Evolutionary conservation across 2,113 vertebrate species (phyloP).

Genomic region (Diphyllodes magnificus): DNA sequence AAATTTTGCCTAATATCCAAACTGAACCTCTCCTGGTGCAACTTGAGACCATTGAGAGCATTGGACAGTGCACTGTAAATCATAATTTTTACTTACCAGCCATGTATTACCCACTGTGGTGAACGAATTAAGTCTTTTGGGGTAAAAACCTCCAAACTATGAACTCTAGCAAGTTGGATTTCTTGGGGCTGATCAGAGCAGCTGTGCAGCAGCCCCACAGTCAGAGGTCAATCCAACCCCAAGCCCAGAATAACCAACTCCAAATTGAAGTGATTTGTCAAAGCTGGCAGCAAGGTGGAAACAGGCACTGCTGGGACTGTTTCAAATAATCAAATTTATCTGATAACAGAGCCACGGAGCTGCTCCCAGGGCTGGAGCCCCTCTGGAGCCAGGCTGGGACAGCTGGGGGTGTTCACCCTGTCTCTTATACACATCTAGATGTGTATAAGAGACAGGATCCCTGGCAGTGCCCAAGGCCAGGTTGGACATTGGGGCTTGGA

Average conservation of each 20-base stretch:
- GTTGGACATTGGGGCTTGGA: too few relatives aligned
- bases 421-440: too few relatives aligned
- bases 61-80: background rate
- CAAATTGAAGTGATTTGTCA: background rate
- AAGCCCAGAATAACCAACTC: background rate
- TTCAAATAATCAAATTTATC: too few relatives aligned
- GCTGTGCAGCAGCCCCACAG: background rate
- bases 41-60: background rate
- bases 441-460: too few relatives aligned
- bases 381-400: background rate
- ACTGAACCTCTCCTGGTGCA: background rate
- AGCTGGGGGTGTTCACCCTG: background rate
- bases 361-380: background rate
- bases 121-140: background rate
- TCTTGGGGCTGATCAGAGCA: background rate
- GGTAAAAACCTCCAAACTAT: background rate
- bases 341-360: background rate
- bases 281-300: background rate
- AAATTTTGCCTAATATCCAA: background rate
- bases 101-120: background rate
- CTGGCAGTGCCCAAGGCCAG: too few relatives aligned
- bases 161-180: background rate
- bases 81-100: background rate
- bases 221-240: background rate
- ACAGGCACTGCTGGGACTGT: background rate